Base-by-base conservation (phyloP, 2,113 vertebrate species). In the Tautogolabrus adspersus region DNA sequence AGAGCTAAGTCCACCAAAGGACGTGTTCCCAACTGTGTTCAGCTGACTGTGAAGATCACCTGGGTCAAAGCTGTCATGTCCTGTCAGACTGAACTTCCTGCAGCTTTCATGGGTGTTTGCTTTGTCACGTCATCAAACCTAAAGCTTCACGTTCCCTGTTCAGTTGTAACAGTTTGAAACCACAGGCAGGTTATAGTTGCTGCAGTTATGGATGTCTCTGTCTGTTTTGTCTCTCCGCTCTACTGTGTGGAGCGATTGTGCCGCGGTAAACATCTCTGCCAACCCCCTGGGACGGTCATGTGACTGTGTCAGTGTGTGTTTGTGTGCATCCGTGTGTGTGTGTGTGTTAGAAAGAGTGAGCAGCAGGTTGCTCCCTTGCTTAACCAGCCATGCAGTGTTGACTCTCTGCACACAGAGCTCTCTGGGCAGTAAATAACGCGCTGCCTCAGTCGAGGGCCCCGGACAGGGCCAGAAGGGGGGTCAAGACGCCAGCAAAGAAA, bases 381-480 rank as follows among this genome's bases (percentile, higher is more conserved):
- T 79, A 83, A 51, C 82, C 88, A 89, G 76, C 82, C 72, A 67
- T 83, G 71, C 66, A 34, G 49, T 81, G 85, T 76, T 61, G 88
- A 89, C 77, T 79, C 67, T 83, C 55, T 47, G 63, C 81, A 83
- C 86, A 83, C 81, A 78, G 75, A 40, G 75, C 84, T 91, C 84
- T 87, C 62, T 78, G 84, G 77, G 85, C 79, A 87, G 89, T 89
- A 92, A 92, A 92, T 92, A 89, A 87, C 81, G 75, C 4, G 47
- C 59, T 73, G 76, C 65, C 78, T 75, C 66, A 56, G 83, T 73
- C 64, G 60, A 85, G 75, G 79, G 82, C 71, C 79, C 64, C 8
- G 57, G 70, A 67, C 77, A 58, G 51, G 56, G 76, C 71, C 58
- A 23, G 11, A 19, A 64, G 21, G 56, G 72, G 79, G 78, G 85